Conservation (phyloP, 2,888 invertebrate species). For the Mimumesa dahlbomi region DNA sequence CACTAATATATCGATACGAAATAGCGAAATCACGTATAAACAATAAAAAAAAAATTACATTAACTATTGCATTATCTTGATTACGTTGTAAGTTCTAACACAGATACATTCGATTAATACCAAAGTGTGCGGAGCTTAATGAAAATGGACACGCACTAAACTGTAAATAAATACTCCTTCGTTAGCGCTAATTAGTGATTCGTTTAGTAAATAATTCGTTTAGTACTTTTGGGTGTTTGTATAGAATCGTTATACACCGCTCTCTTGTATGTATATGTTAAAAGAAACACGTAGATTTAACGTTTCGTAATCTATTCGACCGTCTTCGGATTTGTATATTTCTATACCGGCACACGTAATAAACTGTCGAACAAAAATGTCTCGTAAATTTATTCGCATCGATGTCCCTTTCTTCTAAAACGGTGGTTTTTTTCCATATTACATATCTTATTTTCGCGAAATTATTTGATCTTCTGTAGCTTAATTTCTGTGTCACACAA, state of each 20-base stretch:
- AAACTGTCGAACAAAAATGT: slow-evolving; percentile 68
- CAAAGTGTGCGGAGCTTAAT: slow-evolving; percentile 69
- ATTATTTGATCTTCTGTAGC: background rate
- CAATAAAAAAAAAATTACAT: slow-evolving; percentile 46
- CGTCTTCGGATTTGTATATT: slow-evolving; percentile 77
- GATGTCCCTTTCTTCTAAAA: background rate
- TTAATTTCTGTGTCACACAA: background rate
- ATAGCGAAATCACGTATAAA: slow-evolving; percentile 53
- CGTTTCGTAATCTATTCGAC: slow-evolving; percentile 66
- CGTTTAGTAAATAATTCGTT: slow-evolving; percentile 44
- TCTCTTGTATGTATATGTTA: slow-evolving; percentile 63
- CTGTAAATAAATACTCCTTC: slow-evolving; percentile 67
- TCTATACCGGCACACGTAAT: slow-evolving; percentile 78
- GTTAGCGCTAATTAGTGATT: slow-evolving; percentile 49
- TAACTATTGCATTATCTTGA: slow-evolving; percentile 51
- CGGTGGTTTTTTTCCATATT: background rate
- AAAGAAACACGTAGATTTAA: slow-evolving; percentile 59
- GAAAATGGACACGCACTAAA: slow-evolving; percentile 64
- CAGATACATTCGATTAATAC: slow-evolving; percentile 68
- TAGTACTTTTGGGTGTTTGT: slow-evolving; percentile 51
- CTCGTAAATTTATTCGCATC: slow-evolving; percentile 3
- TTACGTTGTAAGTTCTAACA: slow-evolving; percentile 35
- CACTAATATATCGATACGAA: slow-evolving; percentile 52
- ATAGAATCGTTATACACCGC: slow-evolving; percentile 55
- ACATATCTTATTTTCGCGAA: no score